phyloP scores from a whole-genome alignment of 2,888 invertebrate genomes.

The Synanthedon vespiformis region DNA sequence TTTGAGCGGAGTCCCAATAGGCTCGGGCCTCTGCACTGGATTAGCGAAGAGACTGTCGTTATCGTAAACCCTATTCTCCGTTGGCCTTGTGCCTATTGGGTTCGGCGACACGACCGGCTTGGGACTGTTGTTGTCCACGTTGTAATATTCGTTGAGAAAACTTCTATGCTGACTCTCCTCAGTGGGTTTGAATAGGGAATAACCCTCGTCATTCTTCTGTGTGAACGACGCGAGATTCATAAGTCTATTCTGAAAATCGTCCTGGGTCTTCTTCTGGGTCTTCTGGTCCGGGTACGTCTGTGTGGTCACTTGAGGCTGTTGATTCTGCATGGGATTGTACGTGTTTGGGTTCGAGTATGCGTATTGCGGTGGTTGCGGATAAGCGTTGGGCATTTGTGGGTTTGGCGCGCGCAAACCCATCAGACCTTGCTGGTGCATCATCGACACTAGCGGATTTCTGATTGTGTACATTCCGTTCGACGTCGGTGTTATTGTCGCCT shows the following conservation, averaged over 20 bases:
- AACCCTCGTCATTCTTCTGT: conserved; percentile 59
- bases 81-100: conserved; percentile 53
- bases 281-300: conserved; percentile 23
- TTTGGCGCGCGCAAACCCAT: conserved; percentile 33
- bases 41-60: conserved; percentile 41
- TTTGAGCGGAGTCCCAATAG: conserved; percentile 41
- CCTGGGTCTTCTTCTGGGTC: conserved; percentile 3
- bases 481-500: conserved; percentile 63
- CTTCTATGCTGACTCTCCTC: conserved; percentile 40
- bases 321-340: conserved; percentile 20
- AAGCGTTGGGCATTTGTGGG: conserved; percentile 26
- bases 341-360: conserved; percentile 41
- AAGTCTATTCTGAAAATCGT: conserved; percentile 39
- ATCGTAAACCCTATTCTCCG: conserved; percentile 22
- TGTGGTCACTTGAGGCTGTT: conserved; percentile 18
- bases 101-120: conserved; percentile 51
- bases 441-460: conserved; percentile 76
- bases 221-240: conserved; percentile 59
- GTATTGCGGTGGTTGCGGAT: conserved; percentile 32
- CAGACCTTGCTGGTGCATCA: conserved; percentile 57
- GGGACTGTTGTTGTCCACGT: conserved; percentile 28
- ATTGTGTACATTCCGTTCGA: conserved; percentile 85
- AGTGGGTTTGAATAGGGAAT: conserved; percentile 47
- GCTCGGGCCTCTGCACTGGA: conserved; percentile 39
- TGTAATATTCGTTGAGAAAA: conserved; percentile 44